Percentiles rank a stretch among this genome's conserved stretches.
These are phyloP conservation scores for Perizoma affinitatum DNA, from an alignment of 2,888 invertebrate species.

Conservation along the genomic window DNA sequence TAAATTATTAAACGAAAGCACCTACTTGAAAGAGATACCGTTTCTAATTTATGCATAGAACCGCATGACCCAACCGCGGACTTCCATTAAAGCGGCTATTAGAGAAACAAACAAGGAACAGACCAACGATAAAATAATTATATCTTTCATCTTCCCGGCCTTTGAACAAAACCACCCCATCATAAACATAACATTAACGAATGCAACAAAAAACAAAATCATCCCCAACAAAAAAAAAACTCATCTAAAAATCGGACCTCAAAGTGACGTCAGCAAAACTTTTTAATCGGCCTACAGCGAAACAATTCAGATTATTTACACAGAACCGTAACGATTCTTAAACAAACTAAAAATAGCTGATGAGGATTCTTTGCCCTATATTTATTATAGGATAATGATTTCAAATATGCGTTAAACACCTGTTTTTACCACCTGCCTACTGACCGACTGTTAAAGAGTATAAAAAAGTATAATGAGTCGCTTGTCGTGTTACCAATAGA, in stretches of 20 bases:
- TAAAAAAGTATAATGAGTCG: slow-evolving; percentile 54
- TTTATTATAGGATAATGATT: slow-evolving; percentile 46
- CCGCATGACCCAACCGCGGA: slow-evolving; percentile 61
- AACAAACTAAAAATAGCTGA: slow-evolving; percentile 74
- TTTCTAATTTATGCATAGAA: slow-evolving; percentile 72
- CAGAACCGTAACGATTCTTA: slow-evolving; percentile 74
- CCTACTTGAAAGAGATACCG: slow-evolving; percentile 56
- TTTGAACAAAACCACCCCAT: slow-evolving; percentile 40
- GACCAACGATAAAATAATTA: slow-evolving; percentile 80
- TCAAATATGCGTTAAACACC: slow-evolving; percentile 64
- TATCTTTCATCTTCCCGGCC: slow-evolving; percentile 71
- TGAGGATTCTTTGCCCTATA: slow-evolving; percentile 64
- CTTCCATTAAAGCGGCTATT: slow-evolving; percentile 80
- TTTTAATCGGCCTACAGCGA: slow-evolving; percentile 51
- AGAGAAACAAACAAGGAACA: slow-evolving; percentile 82
- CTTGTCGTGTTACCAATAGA: slow-evolving; percentile 60
- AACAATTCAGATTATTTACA: slow-evolving; percentile 62
- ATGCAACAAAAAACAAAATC: slow-evolving; percentile 60
- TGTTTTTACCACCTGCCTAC: slow-evolving; percentile 72
- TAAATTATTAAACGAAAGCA: slow-evolving; percentile 41
- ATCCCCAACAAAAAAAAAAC: slow-evolving; percentile 60
- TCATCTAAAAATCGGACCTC: slow-evolving; percentile 65
- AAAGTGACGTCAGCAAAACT: slow-evolving; percentile 77
- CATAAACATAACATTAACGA: slow-evolving; percentile 52
- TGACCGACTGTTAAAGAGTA: slow-evolving; percentile 61